Conservation (phyloP, 2,113 vertebrate species). For the Rynchops niger region DNA sequence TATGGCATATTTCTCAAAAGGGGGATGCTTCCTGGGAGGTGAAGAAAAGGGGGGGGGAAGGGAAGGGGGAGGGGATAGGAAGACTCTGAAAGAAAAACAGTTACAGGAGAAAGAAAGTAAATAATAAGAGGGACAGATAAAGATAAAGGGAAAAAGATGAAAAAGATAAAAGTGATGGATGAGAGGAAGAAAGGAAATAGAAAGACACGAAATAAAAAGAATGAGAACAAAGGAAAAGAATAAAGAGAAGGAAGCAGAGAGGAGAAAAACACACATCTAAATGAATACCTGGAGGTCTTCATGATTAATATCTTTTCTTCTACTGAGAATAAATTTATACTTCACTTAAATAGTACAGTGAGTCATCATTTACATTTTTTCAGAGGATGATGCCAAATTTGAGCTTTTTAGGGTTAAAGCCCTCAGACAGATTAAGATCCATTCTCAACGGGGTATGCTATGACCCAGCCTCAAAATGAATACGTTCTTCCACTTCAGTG, state of each 20-base stretch:
- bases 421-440: background rate
- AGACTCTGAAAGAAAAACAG: background rate
- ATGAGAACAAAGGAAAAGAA: constrained; percentile 31
- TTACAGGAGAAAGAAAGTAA: background rate
- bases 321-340: background rate
- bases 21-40: background rate
- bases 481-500: background rate
- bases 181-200: constrained; percentile 26
- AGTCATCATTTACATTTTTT: background rate
- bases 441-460: background rate
- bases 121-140: background rate
- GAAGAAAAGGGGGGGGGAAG: background rate
- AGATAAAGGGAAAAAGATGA: background rate
- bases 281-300: background rate
- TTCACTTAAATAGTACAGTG: background rate
- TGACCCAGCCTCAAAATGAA: background rate
- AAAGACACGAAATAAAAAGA: background rate
- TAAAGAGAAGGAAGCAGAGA: background rate
- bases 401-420: background rate
- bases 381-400: background rate
- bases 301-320: background rate
- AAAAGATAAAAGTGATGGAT: constrained; percentile 52
- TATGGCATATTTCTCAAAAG: background rate
- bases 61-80: background rate
- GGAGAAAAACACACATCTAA: background rate